These are phyloP conservation scores for Phengaris arion DNA, from an alignment of 2,888 invertebrate genomes.

Conservation along the genomic window DNA sequence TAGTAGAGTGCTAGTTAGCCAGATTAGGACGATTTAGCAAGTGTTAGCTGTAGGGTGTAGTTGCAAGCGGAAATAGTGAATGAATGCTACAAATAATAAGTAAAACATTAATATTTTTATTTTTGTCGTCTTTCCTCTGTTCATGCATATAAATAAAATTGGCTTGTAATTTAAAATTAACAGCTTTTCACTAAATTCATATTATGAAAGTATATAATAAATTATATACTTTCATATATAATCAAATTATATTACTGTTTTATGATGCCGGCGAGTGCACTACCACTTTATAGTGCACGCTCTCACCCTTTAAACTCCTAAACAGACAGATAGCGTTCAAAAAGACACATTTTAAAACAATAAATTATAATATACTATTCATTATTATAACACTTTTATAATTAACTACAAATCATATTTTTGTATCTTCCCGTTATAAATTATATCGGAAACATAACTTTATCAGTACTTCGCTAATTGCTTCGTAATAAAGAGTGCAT, in stretches of 20 bases:
- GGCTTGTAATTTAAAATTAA: too few relatives aligned
- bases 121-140: too few relatives aligned
- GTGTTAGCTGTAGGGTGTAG: neutral
- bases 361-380: neutral
- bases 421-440: conserved; percentile 20
- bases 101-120: too few relatives aligned
- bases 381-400: conserved; percentile 1
- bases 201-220: neutral
- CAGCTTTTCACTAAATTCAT: too few relatives aligned
- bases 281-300: neutral
- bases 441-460: neutral
- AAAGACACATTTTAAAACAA: neutral
- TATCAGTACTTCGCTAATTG: too few relatives aligned
- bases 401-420: conserved; percentile 9
- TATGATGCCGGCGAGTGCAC: neutral
- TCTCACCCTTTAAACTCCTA: neutral
- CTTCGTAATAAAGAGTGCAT: too few relatives aligned
- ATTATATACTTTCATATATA: neutral
- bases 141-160: too few relatives aligned
- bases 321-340: neutral
- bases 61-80: too few relatives aligned
- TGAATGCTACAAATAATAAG: neutral
- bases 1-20: neutral
- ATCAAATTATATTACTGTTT: neutral
- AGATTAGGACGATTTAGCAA: neutral